Conservation (phyloP, 2,888 invertebrate species). For the Orchesellides sinensis region DNA sequence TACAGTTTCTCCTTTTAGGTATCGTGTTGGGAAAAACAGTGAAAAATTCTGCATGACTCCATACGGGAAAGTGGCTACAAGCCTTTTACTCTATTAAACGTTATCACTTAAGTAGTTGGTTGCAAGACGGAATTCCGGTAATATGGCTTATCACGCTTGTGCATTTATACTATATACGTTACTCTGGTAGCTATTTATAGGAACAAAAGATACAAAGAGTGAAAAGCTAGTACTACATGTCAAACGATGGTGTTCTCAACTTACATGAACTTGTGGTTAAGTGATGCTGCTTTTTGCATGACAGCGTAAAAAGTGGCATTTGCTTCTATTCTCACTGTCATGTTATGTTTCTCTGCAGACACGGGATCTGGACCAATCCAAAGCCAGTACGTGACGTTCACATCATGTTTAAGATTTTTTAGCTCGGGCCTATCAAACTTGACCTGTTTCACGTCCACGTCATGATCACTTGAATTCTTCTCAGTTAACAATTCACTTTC, state of each 20-base stretch:
- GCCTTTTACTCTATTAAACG: neutral
- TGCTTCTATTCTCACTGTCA: slow-evolving; percentile 86
- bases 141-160: no score
- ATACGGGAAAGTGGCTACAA: neutral
- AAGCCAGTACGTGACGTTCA: slow-evolving; percentile 87
- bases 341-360: slow-evolving; percentile 85
- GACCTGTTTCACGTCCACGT: slow-evolving; percentile 30
- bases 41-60: slow-evolving; percentile 13
- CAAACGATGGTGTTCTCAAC: neutral
- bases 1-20: neutral
- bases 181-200: no score
- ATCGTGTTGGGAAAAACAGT: slow-evolving; percentile 19
- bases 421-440: slow-evolving; percentile 20
- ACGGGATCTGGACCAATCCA: slow-evolving; percentile 91
- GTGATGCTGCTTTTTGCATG: slow-evolving; percentile 87
- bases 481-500: slow-evolving; percentile 38
- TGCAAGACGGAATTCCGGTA: no score
- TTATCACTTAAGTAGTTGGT: no score
- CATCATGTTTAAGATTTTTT: slow-evolving; percentile 64
- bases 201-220: neutral
- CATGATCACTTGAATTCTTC: slow-evolving; percentile 46
- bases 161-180: no score
- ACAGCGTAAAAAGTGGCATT: slow-evolving; percentile 83
- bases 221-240: neutral
- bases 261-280: slow-evolving; percentile 65